Evolutionary conservation across 2,888 invertebrate species (phyloP).

Genomic region (Pachydiplax longipennis): DNA sequence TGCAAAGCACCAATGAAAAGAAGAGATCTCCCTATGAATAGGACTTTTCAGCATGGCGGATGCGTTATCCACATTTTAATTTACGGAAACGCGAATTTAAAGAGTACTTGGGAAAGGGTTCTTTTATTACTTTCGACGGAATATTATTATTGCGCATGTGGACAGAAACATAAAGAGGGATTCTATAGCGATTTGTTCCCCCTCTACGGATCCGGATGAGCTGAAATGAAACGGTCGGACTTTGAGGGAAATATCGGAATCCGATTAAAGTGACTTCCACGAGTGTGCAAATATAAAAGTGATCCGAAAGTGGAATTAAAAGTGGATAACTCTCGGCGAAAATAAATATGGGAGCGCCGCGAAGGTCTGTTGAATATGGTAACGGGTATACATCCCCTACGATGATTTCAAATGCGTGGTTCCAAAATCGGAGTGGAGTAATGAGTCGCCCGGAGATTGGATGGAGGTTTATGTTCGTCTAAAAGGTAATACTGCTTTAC

Average conservation of each 20-base stretch:
- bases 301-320: not conserved
- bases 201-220: not conserved
- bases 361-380: too few species aligned
- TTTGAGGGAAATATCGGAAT: not conserved
- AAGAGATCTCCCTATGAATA: too few species aligned
- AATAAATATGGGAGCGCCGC: too few species aligned
- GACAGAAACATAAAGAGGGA: not conserved
- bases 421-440: too few species aligned
- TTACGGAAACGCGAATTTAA: not conserved
- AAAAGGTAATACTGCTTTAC: too few species aligned
- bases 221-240: not conserved
- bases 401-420: too few species aligned
- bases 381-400: too few species aligned
- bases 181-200: not conserved
- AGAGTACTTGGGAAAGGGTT: not conserved
- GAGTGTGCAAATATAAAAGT: not conserved
- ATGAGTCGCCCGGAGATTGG: too few species aligned
- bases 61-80: not conserved
- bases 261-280: not conserved
- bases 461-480: too few species aligned
- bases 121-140: not conserved
- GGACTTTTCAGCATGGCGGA: not conserved
- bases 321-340: too few species aligned
- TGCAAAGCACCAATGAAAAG: too few species aligned
- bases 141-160: not conserved